Conservation (phyloP, 2,888 invertebrate species). For the Sinopyrophorus schimmeli region DNA sequence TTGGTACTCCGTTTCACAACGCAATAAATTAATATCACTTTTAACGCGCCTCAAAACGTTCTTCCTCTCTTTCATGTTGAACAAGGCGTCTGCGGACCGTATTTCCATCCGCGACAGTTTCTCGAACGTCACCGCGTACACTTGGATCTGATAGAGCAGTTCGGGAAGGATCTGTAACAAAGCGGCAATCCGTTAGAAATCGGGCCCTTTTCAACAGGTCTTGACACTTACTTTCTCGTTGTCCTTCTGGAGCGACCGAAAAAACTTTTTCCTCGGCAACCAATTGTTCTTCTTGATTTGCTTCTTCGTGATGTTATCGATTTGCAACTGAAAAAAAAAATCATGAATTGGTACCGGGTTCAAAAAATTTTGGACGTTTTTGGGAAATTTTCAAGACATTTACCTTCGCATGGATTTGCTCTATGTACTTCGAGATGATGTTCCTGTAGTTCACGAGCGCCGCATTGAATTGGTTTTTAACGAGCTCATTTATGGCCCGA, state of each 20-base stretch:
- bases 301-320: constrained; percentile 12
- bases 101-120: constrained; percentile 53
- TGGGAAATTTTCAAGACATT: neutral
- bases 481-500: constrained; percentile 13
- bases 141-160: constrained; percentile 60
- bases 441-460: constrained; percentile 11
- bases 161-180: constrained; percentile 63
- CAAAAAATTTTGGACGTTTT: neutral
- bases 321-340: constrained; percentile 12
- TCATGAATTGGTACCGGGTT: too few relatives aligned
- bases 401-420: constrained; percentile 18
- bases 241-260: constrained; percentile 11
- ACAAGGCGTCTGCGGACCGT: constrained; percentile 45
- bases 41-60: constrained; percentile 54
- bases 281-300: constrained; percentile 17
- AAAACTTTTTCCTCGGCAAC: constrained; percentile 26
- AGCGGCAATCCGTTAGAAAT: constrained; percentile 30
- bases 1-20: constrained; percentile 60
- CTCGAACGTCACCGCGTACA: constrained; percentile 58
- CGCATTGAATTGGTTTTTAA: constrained; percentile 17
- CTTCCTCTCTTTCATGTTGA: constrained; percentile 49
- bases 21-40: constrained; percentile 55
- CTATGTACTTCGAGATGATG: constrained; percentile 7
- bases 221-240: constrained; percentile 16
- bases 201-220: neutral